A percentile compares a stretch with the other conserved stretches of the same genome.
These are phyloP conservation scores for Rhinoderma darwinii DNA, from an alignment of 2,113 vertebrate species.

Conservation along the genomic window DNA sequence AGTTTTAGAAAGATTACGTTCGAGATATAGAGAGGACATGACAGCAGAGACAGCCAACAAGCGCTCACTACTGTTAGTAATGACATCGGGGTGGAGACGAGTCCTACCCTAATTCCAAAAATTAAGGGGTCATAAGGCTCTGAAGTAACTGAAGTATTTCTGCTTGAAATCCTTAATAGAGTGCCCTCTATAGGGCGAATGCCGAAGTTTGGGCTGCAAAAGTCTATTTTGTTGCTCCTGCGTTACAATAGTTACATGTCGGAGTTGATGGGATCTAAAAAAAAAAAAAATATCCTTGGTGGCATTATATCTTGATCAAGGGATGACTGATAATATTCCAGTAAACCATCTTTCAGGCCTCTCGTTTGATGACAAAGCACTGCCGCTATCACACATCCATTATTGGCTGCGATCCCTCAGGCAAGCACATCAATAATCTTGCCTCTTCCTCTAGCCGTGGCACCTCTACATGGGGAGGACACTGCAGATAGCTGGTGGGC, in stretches of 20 bases:
- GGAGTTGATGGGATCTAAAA: slow-evolving; percentile 20
- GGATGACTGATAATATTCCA: slow-evolving; percentile 95
- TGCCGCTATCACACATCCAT: slow-evolving; percentile 88
- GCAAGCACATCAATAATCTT: slow-evolving; percentile 95
- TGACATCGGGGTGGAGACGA: too few relatives aligned
- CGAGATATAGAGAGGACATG: too few relatives aligned
- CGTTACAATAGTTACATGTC: slow-evolving; percentile 42
- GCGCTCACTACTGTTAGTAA: too few relatives aligned
- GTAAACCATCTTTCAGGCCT: slow-evolving; percentile 92
- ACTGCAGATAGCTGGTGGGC: slow-evolving; percentile 71
- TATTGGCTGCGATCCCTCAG: slow-evolving; percentile 87
- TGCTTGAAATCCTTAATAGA: not conserved
- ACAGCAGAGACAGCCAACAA: too few relatives aligned
- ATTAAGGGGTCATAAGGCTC: not conserved
- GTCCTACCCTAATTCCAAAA: not conserved
- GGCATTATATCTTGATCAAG: slow-evolving; percentile 96
- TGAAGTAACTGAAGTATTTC: not conserved
- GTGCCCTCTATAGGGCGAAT: not conserved
- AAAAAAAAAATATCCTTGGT: slow-evolving; percentile 60
- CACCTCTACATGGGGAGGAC: slow-evolving; percentile 68
- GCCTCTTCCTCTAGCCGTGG: slow-evolving; percentile 67
- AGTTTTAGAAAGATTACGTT: too few relatives aligned
- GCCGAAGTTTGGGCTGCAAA: not conserved
- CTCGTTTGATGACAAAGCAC: slow-evolving; percentile 95
- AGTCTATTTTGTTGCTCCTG: not conserved